These are phyloP conservation scores for Rutpela maculata DNA, from an alignment of 2,888 invertebrate genomes.

Conservation along the genomic window DNA sequence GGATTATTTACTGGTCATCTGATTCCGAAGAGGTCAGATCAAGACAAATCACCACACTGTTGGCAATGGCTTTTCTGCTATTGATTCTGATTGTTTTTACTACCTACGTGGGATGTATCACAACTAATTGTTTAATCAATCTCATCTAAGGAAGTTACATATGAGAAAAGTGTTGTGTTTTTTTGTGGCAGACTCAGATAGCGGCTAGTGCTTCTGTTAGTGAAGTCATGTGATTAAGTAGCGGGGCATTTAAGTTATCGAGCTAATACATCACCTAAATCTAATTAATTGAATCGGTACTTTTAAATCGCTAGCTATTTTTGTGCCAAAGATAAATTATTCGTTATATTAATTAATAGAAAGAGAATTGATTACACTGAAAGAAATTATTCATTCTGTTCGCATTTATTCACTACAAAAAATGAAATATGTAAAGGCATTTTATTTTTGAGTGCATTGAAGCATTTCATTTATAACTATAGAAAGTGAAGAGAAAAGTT, in stretches of 20 bases:
- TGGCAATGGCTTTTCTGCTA: slow-evolving; percentile 39
- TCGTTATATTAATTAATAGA: no score
- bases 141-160: slow-evolving; percentile 13
- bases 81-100: slow-evolving; percentile 51
- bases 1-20: slow-evolving; percentile 51
- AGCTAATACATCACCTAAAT: not conserved
- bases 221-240: slow-evolving; percentile 20
- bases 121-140: slow-evolving; percentile 48
- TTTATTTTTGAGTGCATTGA: no score
- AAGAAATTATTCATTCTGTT: no score
- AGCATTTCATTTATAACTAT: no score
- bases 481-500: no score
- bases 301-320: not conserved
- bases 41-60: slow-evolving; percentile 47
- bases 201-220: slow-evolving; percentile 19
- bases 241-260: not conserved
- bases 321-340: not conserved
- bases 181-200: slow-evolving; percentile 12
- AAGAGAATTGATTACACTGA: no score
- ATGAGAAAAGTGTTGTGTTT: slow-evolving; percentile 21
- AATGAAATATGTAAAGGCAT: no score
- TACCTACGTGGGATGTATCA: slow-evolving; percentile 47
- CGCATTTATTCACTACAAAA: no score
- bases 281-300: not conserved
- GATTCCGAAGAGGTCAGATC: slow-evolving; percentile 46